phyloP scores from a whole-genome alignment of 2,888 invertebrate genomes.

The Dioctria linearis region DNA sequence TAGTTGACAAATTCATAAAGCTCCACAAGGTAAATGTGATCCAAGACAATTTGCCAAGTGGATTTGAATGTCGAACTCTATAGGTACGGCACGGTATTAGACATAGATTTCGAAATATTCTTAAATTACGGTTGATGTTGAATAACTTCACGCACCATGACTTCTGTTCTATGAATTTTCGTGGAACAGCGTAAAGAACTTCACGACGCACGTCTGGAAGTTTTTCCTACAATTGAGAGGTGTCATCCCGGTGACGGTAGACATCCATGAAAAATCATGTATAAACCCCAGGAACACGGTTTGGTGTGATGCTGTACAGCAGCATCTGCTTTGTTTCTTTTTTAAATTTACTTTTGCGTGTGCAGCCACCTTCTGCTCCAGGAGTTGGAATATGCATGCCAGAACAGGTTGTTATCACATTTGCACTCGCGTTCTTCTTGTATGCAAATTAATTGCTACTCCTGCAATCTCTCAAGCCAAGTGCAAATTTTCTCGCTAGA shows the following conservation, averaged over 20 bases:
- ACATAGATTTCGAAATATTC: too few relatives aligned
- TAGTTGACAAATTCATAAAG: too few relatives aligned
- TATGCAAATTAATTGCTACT: slow-evolving; percentile 40
- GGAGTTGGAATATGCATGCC: neutral
- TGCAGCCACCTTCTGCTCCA: neutral
- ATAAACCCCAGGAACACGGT: neutral
- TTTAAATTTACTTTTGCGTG: neutral
- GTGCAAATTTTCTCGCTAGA: slow-evolving; percentile 42
- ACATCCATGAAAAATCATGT: neutral
- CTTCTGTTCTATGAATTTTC: too few relatives aligned
- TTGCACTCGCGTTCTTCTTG: slow-evolving; percentile 22
- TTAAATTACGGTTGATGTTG: too few relatives aligned
- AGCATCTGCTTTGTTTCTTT: neutral
- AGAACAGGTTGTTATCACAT: slow-evolving; percentile 32
- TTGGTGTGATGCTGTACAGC: neutral
- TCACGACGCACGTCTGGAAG: too few relatives aligned
- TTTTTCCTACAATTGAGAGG: slow-evolving; percentile 10
- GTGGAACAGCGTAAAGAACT: too few relatives aligned
- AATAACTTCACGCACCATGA: too few relatives aligned
- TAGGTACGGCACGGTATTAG: too few relatives aligned
- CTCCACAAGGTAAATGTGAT: too few relatives aligned
- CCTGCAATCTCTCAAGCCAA: slow-evolving; percentile 38
- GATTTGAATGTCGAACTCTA: too few relatives aligned
- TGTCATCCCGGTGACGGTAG: slow-evolving; percentile 17
- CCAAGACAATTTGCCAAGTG: too few relatives aligned